These are phyloP conservation scores for Pterostichus madidus DNA, from an alignment of 2,888 invertebrate species.

Conservation along the genomic window DNA sequence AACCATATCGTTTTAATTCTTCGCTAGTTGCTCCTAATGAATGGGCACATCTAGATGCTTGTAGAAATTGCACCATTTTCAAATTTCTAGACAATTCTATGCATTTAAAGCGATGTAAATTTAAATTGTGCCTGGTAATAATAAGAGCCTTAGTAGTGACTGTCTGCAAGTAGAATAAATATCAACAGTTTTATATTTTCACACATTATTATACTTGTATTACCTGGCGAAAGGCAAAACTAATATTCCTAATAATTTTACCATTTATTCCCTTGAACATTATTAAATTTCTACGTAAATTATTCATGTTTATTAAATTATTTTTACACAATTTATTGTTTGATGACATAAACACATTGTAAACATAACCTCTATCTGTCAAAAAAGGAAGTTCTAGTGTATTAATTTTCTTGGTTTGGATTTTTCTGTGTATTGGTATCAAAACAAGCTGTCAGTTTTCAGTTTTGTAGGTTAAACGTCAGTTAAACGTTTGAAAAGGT, in stretches of 20 bases:
- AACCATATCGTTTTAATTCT: conserved; percentile 77
- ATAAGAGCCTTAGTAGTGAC: neutral
- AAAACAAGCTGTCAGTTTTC: neutral
- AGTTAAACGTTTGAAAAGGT: conserved; percentile 20
- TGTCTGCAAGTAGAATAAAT: neutral
- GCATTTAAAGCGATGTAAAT: neutral
- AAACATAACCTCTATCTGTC: too few relatives aligned
- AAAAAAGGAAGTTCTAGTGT: too few relatives aligned
- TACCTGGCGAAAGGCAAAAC: neutral
- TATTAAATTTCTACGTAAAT: conserved; percentile 15
- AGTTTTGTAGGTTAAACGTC: conserved; percentile 27
- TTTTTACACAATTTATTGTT: neutral
- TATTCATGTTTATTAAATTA: conserved; percentile 20
- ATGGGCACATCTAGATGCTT: conserved; percentile 75
- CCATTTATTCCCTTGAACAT: neutral
- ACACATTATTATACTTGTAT: neutral
- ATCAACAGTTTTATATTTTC: neutral
- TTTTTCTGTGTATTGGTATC: neutral
- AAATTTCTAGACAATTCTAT: neutral
- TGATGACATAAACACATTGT: too few relatives aligned
- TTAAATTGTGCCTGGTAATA: neutral
- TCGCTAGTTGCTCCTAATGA: conserved; percentile 75
- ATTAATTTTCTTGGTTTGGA: too few relatives aligned
- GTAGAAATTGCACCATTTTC: conserved; percentile 70
- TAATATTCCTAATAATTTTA: neutral